Evolutionary conservation across 30 jellyfish, hydroid and myxozoan species (phyloP).

Genomic region (Chironex yamaguchii): DNA sequence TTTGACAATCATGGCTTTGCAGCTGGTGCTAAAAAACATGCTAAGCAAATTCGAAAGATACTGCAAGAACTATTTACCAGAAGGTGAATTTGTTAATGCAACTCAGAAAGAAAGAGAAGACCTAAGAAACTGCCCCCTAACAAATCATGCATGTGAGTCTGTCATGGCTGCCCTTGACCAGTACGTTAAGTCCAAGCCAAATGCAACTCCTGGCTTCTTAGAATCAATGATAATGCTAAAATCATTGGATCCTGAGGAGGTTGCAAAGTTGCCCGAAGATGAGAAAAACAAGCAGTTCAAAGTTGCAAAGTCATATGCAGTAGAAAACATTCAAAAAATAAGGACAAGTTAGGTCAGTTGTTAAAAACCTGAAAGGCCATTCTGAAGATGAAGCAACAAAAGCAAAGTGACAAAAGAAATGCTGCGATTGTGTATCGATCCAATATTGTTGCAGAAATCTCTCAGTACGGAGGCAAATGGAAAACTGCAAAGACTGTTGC

Average conservation of each 20-base stretch:
- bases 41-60: slow-evolving; percentile 10
- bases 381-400: background rate
- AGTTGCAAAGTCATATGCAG: slow-evolving; percentile 11
- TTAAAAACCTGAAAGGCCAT: slow-evolving; percentile 4
- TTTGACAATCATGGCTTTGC: slow-evolving; percentile 15
- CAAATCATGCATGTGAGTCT: no score
- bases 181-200: slow-evolving; percentile 16
- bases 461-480: slow-evolving; percentile 16
- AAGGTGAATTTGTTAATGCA: slow-evolving; percentile 4
- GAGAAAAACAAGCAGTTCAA: slow-evolving; percentile 9
- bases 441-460: background rate
- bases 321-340: background rate
- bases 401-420: slow-evolving; percentile 11
- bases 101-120: background rate
- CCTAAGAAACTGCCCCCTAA: slow-evolving; percentile 14
- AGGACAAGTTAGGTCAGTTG: background rate
- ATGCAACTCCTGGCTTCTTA: slow-evolving; percentile 39
- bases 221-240: slow-evolving; percentile 10
- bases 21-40: slow-evolving; percentile 14
- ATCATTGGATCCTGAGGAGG: background rate
- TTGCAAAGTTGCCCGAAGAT: background rate
- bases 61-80: slow-evolving; percentile 11
- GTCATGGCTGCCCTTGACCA: slow-evolving; percentile 42
- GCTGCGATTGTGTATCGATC: background rate
- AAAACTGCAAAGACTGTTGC: no score